phyloP scores from a whole-genome alignment of 2,797 vertebrate species.

The Pantherophis vulpinus region DNA sequence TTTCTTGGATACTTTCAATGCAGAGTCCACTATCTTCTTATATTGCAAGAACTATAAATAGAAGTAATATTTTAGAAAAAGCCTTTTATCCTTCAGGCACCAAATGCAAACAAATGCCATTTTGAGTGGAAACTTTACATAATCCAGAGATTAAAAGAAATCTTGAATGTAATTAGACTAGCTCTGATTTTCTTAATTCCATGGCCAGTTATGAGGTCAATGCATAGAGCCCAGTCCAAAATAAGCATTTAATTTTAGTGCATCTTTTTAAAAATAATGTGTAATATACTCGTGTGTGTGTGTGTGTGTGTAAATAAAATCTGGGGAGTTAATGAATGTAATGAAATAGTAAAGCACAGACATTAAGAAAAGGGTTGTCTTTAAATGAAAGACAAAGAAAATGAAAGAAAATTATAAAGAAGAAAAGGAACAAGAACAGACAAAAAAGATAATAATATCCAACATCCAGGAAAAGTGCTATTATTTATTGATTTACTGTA shows the following conservation, averaged over 20 bases:
- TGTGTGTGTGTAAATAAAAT: too few relatives aligned
- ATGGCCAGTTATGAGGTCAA: conserved; percentile 10
- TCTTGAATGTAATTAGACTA: conserved; percentile 28
- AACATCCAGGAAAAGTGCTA: background rate
- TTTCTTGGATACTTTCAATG: conserved; percentile 15
- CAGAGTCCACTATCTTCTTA: conserved; percentile 4
- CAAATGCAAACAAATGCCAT: conserved; percentile 37
- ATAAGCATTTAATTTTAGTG: background rate
- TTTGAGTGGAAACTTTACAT: conserved; percentile 32
- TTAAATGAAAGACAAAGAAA: background rate
- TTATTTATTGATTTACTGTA: background rate
- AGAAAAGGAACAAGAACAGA: background rate
- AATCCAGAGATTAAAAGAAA: conserved; percentile 39
- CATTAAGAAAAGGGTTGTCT: background rate
- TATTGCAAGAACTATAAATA: conserved; percentile 43
- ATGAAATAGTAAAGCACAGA: background rate
- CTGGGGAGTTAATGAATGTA: background rate
- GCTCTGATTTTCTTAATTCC: conserved; percentile 26
- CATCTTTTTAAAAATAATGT: background rate
- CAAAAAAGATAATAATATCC: background rate
- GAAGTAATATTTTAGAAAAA: conserved; percentile 37
- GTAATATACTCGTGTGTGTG: background rate
- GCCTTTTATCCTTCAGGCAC: conserved; percentile 43
- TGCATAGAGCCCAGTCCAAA: background rate
- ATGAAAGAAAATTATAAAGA: background rate